Evolutionary conservation across 2,113 vertebrate genomes (phyloP), one percentile per base, ranked within the genome.

Genomic region (Bos indicus): DNA sequence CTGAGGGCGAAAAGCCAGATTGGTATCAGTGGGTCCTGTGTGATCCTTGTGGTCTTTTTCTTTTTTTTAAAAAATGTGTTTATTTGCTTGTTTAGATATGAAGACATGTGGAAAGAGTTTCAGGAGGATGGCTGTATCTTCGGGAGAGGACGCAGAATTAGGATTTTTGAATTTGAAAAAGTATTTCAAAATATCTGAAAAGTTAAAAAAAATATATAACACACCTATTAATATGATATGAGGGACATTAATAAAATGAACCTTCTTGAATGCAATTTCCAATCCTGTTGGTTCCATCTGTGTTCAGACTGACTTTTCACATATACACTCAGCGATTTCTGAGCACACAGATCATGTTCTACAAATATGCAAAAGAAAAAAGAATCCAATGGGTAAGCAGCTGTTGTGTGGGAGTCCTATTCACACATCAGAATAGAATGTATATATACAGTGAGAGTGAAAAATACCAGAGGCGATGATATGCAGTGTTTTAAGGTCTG

Each of bases 361-460:
- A 74, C 19, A 67, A 43, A 17, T 21, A 25, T 0, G 1, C 4
- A 12, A n/a, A 12, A 40, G n/a, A 15, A n/a, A 15, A 28, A 21
- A 57, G 81, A 87, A 78, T 74, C 74, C 26, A 28, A 8, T 10
- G 40, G 10, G 33, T 40, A 78, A 52, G 80, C 2, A 4, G 14
- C 67, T 89, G 33, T 28, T 16, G 1, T 30, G 23, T 21, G 51
- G 23, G 81, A 88, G 54, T 26, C 43, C 83, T 7, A 16, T 2
- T 51, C 51, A 81, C 81, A 91, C n/a, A 7, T 4, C 48, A 59
- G 59, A 26, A 19, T 0, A 33, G 43, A 82, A 64, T n/a, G 33
- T 40, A 74, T 74, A 67, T 3, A 3, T 1, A 23, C 4, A 1
- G 14, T 3, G 7, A 25, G 48, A 6, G 6, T 64, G 43, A 64